These are phyloP conservation scores for Zenarchopterus dispar DNA, from an alignment of 2,797 vertebrate genomes.

Conservation along the genomic window DNA sequence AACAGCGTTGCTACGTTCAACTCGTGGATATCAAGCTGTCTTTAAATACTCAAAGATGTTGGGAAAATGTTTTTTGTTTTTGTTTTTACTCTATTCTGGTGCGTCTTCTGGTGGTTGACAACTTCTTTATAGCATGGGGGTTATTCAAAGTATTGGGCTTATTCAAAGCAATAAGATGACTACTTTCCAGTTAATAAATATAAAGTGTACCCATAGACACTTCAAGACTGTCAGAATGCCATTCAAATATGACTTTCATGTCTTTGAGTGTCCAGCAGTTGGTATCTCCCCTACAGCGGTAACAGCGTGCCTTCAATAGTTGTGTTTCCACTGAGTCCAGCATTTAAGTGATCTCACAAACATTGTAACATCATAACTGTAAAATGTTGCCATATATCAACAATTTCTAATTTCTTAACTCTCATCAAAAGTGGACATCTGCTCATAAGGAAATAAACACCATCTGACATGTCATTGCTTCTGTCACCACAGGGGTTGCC, in stretches of 20 bases:
- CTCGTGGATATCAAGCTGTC: not conserved
- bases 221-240: not conserved
- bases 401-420: constrained; percentile 19
- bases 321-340: constrained; percentile 46
- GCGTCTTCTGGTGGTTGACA: constrained; percentile 28
- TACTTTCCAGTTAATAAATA: not conserved
- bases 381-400: constrained; percentile 3
- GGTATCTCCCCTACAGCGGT: constrained; percentile 19
- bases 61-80: constrained; percentile 50
- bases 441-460: constrained; percentile 26
- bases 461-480: constrained; percentile 76
- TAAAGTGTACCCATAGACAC: not conserved
- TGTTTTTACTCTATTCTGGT: constrained; percentile 17
- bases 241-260: constrained; percentile 14
- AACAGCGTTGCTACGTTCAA: not conserved
- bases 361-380: constrained; percentile 25
- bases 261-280: constrained; percentile 7
- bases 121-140: constrained; percentile 33
- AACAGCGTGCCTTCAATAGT: constrained; percentile 57
- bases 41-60: constrained; percentile 38
- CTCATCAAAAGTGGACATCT: constrained; percentile 14
- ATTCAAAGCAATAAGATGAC: constrained; percentile 48
- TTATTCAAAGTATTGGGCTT: constrained; percentile 68
- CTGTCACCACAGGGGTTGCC: constrained; percentile 75
- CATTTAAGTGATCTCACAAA: constrained; percentile 31